Percentiles rank a stretch among this genome's conserved stretches.
These are phyloP conservation scores for Leptopilina clavipes DNA, from an alignment of 1,140 invertebrate genomes.

Conservation along the genomic window DNA sequence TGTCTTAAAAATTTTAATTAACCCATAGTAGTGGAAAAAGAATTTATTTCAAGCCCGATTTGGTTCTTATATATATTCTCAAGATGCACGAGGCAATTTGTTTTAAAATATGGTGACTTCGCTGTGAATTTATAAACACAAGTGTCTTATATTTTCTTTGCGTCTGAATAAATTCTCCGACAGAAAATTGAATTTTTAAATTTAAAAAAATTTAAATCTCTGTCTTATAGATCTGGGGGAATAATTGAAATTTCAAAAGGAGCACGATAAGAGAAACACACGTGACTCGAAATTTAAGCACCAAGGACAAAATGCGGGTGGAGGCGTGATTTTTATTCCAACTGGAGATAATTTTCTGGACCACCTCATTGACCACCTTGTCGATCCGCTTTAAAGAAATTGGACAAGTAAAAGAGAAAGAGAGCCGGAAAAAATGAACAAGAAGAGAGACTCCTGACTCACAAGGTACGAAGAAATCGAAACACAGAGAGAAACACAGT, in stretches of 20 bases:
- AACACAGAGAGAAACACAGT: constrained; percentile 29
- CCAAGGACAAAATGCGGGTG: constrained; percentile 52
- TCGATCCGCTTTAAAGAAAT: constrained; percentile 35
- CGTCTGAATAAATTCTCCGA: too few relatives aligned
- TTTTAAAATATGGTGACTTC: background rate
- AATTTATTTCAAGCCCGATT: background rate
- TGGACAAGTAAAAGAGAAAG: background rate
- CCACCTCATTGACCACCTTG: constrained; percentile 38
- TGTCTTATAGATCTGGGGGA: background rate
- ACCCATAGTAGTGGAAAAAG: background rate
- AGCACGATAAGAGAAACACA: constrained; percentile 26
- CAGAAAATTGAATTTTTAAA: too few relatives aligned
- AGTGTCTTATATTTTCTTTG: background rate
- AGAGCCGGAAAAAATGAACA: background rate
- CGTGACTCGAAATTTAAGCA: constrained; percentile 40
- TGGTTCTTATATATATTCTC: background rate
- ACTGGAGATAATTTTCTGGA: constrained; percentile 42
- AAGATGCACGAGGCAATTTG: background rate
- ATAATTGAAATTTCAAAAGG: constrained; percentile 26
- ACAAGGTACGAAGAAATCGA: constrained; percentile 26
- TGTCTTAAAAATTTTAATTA: constrained; percentile 28
- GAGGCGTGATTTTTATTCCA: constrained; percentile 48
- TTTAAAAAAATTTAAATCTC: too few relatives aligned
- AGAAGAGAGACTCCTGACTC: background rate
- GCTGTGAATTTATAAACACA: background rate